Conservation (phyloP, 2,888 invertebrate genomes). For the Dryobota labecula region DNA sequence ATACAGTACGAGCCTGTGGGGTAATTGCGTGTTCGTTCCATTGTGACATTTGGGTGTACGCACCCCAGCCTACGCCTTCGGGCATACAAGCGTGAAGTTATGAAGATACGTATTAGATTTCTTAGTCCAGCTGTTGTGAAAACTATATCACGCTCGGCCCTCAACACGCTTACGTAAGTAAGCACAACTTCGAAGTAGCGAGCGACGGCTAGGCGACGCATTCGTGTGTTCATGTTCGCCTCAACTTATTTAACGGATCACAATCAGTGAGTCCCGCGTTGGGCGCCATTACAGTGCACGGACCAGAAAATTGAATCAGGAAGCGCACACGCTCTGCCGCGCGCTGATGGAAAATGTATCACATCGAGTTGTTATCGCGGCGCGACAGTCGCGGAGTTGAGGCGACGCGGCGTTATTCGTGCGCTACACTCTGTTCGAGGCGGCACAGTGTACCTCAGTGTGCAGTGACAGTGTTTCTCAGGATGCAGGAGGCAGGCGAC, state of each 20-base stretch:
- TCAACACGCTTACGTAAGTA: too few species aligned
- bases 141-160: not conserved
- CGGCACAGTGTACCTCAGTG: constrained; percentile 1
- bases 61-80: not conserved
- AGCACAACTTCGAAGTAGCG: not conserved
- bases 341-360: constrained; percentile 79
- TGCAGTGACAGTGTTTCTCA: constrained; percentile 4
- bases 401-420: not conserved
- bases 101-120: not conserved
- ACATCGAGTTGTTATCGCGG: constrained; percentile 71
- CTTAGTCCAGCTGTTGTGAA: not conserved
- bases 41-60: not conserved
- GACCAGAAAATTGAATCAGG: constrained; percentile 76
- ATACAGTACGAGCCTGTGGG: not conserved
- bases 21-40: too few species aligned
- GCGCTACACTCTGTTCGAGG: constrained; percentile 1
- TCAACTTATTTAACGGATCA: constrained; percentile 14
- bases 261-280: constrained; percentile 45
- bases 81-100: not conserved
- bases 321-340: constrained; percentile 75
- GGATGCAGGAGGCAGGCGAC: constrained; percentile 57
- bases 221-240: constrained; percentile 13
- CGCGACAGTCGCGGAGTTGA: constrained; percentile 11
- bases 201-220: not conserved
- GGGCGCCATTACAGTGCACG: constrained; percentile 60